Base-by-base conservation (phyloP, 2,888 invertebrate species). In the Cheilosia grossa region DNA sequence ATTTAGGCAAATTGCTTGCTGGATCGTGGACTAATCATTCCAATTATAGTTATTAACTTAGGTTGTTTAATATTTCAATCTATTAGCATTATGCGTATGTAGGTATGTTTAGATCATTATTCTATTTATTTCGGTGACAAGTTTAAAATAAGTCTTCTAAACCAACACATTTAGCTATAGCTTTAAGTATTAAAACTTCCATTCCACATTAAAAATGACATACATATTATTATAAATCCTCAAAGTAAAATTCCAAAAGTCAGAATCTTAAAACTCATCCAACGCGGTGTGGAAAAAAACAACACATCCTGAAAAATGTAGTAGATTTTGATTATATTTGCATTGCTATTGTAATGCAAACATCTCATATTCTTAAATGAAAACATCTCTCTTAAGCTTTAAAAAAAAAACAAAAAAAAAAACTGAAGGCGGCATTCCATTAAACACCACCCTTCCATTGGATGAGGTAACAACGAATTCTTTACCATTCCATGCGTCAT, bases 361-460 rank as follows among this genome's bases (percentile, higher is more conserved):
- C 40, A 58, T 47, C 37, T 53, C 24, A 51, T 40, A 27, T 49
- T 49, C 13, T 13, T 51, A 27, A 51, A 51, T 24, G 27, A 51
- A 51, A 51, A 24, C 19, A 58, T 37, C 5, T 37, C 13, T 40
- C 21, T 59, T 3, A 24, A 47, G 53, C 66, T 56, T 56, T 13
- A 2, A 3, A 9, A 30, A 30, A 30, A 30, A 69, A 67, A 2
- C 2, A 9, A 30, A 30, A 30, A 30, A 69, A 67, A 30, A 27
- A 1, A 4, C n/a, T 6, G 15, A 51, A 15, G 56, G 40, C 21
- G 49, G 64, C 56, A 75, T 77, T 70, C 64, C 75, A 82, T 82
- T 82, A 70, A 82, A 53, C 19, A 56, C 40, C 77, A 67, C 69
- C 56, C 67, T 33, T 47, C 24, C 82, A 83, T 83, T 54, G 74